Evolutionary conservation across 2,888 invertebrate species (phyloP).

Genomic region (Platypus cylindrus): DNA sequence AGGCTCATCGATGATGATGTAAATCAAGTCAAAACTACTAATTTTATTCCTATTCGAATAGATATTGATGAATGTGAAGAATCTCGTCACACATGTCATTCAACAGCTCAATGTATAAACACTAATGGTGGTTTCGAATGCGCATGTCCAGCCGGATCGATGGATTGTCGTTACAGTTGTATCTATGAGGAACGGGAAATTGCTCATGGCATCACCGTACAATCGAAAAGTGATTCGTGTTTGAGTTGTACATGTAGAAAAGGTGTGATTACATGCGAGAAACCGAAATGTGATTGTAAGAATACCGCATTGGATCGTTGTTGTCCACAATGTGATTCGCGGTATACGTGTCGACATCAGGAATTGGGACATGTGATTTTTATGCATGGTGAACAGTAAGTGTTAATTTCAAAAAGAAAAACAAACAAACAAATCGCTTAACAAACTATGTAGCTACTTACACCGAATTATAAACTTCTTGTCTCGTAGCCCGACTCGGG

Average conservation of each 20-base stretch:
- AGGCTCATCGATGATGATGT: too few species aligned
- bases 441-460: neutral
- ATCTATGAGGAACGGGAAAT: constrained; percentile 55
- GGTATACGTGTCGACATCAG: constrained; percentile 57
- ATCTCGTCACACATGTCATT: constrained; percentile 67
- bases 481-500: too few species aligned
- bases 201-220: constrained; percentile 43
- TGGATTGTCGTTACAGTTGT: constrained; percentile 56
- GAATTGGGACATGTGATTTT: constrained; percentile 63
- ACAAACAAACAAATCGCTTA: too few species aligned
- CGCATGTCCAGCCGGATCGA: constrained; percentile 44
- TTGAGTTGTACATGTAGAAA: constrained; percentile 40
- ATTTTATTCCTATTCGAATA: constrained; percentile 28
- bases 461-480: neutral
- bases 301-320: constrained; percentile 34
- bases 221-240: constrained; percentile 35
- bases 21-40: neutral
- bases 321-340: constrained; percentile 70
- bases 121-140: constrained; percentile 69
- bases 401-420: too few species aligned
- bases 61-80: constrained; percentile 76
- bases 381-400: constrained; percentile 54
- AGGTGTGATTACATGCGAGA: constrained; percentile 56
- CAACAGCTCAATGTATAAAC: constrained; percentile 65
- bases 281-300: constrained; percentile 42